Percentiles rank a stretch among this genome's conserved stretches.
These are phyloP conservation scores for Elmis aenea DNA, from an alignment of 2,888 invertebrate genomes.

Conservation along the genomic window DNA sequence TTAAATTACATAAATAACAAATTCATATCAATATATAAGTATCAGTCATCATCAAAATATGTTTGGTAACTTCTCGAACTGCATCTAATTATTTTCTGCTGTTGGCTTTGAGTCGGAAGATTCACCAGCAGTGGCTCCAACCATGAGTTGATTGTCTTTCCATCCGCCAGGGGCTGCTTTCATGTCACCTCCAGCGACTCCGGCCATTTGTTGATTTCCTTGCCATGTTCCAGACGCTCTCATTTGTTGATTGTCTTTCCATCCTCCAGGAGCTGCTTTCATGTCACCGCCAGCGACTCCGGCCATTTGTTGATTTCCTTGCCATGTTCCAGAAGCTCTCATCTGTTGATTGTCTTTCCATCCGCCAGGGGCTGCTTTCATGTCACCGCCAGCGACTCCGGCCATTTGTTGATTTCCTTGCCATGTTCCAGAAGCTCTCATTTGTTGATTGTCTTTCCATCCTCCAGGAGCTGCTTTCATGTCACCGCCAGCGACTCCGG, in stretches of 20 bases:
- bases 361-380: conserved; percentile 10
- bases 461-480: conserved; percentile 5
- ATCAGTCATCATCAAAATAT: too few relatives aligned
- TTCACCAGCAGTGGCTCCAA: too few relatives aligned
- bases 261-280: neutral
- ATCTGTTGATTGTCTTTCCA: conserved; percentile 12
- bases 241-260: neutral
- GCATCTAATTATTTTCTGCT: too few relatives aligned
- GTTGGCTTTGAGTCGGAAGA: too few relatives aligned
- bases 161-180: too few relatives aligned
- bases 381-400: conserved; percentile 1
- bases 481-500: neutral
- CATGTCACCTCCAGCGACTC: neutral
- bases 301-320: neutral
- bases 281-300: neutral
- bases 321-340: conserved; percentile 3
- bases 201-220: neutral
- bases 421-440: conserved; percentile 4
- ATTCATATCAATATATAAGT: neutral
- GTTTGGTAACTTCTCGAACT: too few relatives aligned
- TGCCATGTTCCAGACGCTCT: neutral
- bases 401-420: neutral
- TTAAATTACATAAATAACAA: neutral
- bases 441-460: neutral
- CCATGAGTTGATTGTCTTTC: too few relatives aligned